Conservation (phyloP, 2,888 invertebrate genomes). For the Nomada ruficornis region DNA sequence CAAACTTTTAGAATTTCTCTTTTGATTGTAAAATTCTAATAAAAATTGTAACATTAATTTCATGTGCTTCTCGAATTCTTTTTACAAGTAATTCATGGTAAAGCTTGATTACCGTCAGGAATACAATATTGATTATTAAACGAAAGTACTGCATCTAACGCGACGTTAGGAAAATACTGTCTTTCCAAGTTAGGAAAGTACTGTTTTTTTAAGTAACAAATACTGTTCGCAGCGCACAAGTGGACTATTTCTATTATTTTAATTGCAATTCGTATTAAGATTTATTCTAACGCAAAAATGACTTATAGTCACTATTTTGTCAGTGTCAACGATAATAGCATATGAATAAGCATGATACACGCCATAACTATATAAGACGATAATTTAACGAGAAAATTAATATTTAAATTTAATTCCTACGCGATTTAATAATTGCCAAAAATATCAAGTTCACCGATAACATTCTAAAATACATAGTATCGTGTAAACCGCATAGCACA, state of each 20-base stretch:
- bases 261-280: slow-evolving; percentile 29
- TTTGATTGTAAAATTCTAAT: slow-evolving; percentile 37
- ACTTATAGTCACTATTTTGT: slow-evolving; percentile 13
- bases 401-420: background rate
- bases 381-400: background rate
- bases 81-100: slow-evolving; percentile 24
- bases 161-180: slow-evolving; percentile 60
- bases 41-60: slow-evolving; percentile 7
- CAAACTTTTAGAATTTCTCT: slow-evolving; percentile 40
- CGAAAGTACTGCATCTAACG: slow-evolving; percentile 40
- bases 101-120: slow-evolving; percentile 51
- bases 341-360: slow-evolving; percentile 11
- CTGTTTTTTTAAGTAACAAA: slow-evolving; percentile 57
- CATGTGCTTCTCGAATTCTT: background rate
- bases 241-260: slow-evolving; percentile 50
- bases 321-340: slow-evolving; percentile 11
- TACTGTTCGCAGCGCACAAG: slow-evolving; percentile 64
- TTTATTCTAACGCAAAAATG: background rate
- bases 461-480: slow-evolving; percentile 14
- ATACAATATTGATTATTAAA: slow-evolving; percentile 39
- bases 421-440: slow-evolving; percentile 14
- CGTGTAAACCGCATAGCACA: slow-evolving; percentile 39
- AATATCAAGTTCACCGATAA: slow-evolving; percentile 31
- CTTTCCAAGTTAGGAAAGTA: slow-evolving; percentile 59
- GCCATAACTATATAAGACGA: background rate